Percentiles rank a stretch among this genome's conserved stretches.
Evolutionary conservation across 2,797 vertebrate genomes (phyloP).

Genomic region (Zonotrichia albicollis): DNA sequence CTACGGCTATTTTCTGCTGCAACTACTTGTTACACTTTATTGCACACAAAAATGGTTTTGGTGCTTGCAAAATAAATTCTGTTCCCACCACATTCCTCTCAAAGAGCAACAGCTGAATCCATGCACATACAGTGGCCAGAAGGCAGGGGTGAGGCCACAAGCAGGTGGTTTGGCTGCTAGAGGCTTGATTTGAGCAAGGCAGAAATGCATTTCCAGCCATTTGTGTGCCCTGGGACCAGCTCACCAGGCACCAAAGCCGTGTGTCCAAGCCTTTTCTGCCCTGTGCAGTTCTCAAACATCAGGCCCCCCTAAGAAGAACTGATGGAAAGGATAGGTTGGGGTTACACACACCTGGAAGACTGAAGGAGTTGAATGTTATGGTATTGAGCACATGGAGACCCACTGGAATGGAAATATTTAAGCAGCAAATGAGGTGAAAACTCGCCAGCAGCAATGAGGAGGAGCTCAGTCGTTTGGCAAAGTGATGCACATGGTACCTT

Average conservation of each 20-base stretch:
- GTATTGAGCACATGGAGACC: background rate
- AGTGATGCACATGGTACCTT: rapidly evolving
- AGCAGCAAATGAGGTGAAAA: background rate
- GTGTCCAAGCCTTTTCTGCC: background rate
- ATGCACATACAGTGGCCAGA: rapidly evolving
- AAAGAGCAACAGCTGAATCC: background rate
- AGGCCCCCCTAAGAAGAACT: background rate
- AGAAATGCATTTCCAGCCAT: background rate
- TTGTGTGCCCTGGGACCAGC: background rate
- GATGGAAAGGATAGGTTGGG: background rate
- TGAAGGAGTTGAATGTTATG: background rate
- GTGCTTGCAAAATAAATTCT: background rate
- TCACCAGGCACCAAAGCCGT: rapidly evolving
- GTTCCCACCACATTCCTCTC: background rate
- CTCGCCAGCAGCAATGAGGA: background rate
- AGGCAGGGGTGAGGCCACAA: background rate
- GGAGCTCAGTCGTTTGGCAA: background rate
- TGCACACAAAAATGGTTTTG: background rate
- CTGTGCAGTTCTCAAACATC: background rate
- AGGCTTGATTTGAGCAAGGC: background rate
- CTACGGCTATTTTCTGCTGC: background rate
- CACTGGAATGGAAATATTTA: background rate
- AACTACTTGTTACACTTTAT: background rate
- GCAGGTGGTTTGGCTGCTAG: background rate
- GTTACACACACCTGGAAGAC: background rate